Evolutionary conservation across 2,888 invertebrate genomes (phyloP), one percentile per base, ranked within the genome.

Genomic region (Parnassius orleans): DNA sequence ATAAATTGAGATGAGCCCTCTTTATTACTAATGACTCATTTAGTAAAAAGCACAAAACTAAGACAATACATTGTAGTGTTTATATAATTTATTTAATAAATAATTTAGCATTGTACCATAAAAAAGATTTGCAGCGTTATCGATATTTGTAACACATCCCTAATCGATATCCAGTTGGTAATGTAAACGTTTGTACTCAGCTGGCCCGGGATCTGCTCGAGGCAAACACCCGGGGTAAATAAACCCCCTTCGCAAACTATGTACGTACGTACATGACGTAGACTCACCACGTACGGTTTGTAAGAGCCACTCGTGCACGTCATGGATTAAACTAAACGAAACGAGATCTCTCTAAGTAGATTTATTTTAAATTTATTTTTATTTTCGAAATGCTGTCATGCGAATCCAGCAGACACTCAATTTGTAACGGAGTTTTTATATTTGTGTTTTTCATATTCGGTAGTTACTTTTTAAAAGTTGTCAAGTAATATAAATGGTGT

Each of bases 171-270:
- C 84, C 86, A 87, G 87, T 87, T 82, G 81, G 87, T 84, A 87
- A 86, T 80, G 87, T 86, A 87, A 89, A 88, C 86, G 87, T 85
- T 86, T 83, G 86, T 85, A 84, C 80, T 82, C 79, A 80, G 77
- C 74, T 81, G 79, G 81, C 77, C 86, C 83, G 81, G 78, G 77
- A 75, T 67, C 70, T 74, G 75, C 81, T 77, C 77, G 75, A 74
- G 78, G 84, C 83, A 80, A 85, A 86, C 79, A 82, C 80, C 76
- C 75, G 74, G 70, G 72, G 84, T 84, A 86, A 85, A 85, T 83
- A 86, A 76, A 77, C 68, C 68, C 65, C 48, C 59, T 53, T 55
- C 43, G 60, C 65, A 19, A 51, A 53, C 59, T 57, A 57, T 59
- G 54, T 61, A 58, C 55, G 46, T 60, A 60, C 12, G 15, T 59